Percentiles rank a stretch among this genome's conserved stretches.
Evolutionary conservation across 2,888 invertebrate genomes (phyloP).

Genomic region (Sussaba pulchella): DNA sequence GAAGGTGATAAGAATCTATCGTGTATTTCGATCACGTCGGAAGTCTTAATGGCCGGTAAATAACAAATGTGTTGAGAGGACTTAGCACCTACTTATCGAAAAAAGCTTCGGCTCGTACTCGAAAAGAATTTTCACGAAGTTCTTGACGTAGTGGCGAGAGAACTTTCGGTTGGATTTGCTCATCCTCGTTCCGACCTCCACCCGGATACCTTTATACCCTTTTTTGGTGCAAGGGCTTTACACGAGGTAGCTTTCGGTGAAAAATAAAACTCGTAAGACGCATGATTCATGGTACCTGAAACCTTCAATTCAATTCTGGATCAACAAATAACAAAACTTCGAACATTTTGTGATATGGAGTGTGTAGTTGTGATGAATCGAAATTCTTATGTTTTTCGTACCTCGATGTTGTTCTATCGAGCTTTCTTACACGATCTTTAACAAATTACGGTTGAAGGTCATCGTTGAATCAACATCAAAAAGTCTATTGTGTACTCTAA

Average conservation of each 20-base stretch:
- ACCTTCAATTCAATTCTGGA: background rate
- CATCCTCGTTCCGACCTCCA: background rate
- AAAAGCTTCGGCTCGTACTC: slow-evolving; percentile 52
- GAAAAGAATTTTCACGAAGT: slow-evolving; percentile 8
- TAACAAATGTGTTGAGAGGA: slow-evolving; percentile 75
- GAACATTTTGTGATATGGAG: background rate
- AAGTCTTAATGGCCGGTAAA: slow-evolving; percentile 76
- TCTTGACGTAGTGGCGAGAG: background rate
- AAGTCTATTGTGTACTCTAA: background rate
- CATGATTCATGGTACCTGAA: slow-evolving; percentile 34
- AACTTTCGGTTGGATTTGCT: slow-evolving; percentile 48
- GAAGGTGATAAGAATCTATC: slow-evolving; percentile 48
- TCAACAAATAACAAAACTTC: background rate
- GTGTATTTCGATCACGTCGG: slow-evolving; percentile 76
- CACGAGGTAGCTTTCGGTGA: slow-evolving; percentile 32
- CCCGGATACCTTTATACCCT: slow-evolving; percentile 35
- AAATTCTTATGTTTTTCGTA: background rate
- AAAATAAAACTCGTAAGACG: slow-evolving; percentile 67
- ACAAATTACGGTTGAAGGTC: no score
- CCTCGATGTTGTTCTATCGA: no score
- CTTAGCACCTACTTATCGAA: slow-evolving; percentile 69
- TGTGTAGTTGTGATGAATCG: background rate
- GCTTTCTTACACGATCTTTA: no score
- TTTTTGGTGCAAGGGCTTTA: no score
- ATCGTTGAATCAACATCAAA: no score